These are phyloP conservation scores for Tetheella fluctuosa DNA, from an alignment of 2,888 invertebrate genomes.

Conservation along the genomic window DNA sequence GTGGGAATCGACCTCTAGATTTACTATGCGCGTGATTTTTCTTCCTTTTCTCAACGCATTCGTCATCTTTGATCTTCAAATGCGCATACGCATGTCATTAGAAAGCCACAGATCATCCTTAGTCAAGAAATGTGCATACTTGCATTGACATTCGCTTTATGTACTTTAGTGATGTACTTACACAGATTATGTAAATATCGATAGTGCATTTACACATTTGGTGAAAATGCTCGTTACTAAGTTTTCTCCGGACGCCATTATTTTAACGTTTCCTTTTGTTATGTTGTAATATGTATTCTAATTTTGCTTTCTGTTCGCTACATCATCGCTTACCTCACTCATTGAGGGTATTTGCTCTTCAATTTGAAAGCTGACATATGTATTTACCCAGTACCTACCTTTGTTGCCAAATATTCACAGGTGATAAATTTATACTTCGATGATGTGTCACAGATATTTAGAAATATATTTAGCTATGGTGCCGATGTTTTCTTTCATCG, in stretches of 20 bases:
- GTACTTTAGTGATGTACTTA: constrained; percentile 13
- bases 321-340: not conserved
- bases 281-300: constrained; percentile 1
- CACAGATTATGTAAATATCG: not conserved
- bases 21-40: not conserved
- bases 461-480: too few relatives aligned
- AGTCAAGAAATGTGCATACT: constrained; percentile 7
- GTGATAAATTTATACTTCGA: too few relatives aligned
- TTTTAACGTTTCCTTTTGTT: constrained; percentile 1
- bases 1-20: not conserved
- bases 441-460: too few relatives aligned
- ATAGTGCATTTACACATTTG: not conserved
- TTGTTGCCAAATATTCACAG: not conserved
- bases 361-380: not conserved
- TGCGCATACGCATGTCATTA: constrained; percentile 11
- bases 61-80: constrained; percentile 24
- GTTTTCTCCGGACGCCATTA: not conserved
- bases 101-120: constrained; percentile 15
- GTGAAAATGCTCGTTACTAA: not conserved
- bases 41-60: not conserved
- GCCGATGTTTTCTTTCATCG: too few relatives aligned
- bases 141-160: constrained; percentile 14
- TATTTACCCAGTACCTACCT: not conserved
- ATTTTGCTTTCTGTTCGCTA: not conserved
- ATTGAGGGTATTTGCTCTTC: not conserved